A percentile compares a stretch with the other conserved stretches of the same genome.
Conservation (phyloP, 2,113 vertebrate species). For the Phylloscopus whistleri region DNA sequence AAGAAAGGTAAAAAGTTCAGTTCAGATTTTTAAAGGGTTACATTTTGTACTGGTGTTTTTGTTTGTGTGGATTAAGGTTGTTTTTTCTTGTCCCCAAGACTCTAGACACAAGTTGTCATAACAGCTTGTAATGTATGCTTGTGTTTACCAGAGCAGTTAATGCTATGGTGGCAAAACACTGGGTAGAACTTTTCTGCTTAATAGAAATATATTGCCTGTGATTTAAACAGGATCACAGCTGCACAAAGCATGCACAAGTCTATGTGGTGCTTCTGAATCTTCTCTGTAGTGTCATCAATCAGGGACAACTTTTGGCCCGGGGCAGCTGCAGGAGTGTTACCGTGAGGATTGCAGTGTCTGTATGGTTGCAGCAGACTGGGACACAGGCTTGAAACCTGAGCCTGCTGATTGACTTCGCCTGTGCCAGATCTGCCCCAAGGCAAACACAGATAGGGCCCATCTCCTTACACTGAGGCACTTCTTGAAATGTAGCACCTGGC, state of each 20-base stretch:
- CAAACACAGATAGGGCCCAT: neutral
- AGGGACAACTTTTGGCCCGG: neutral
- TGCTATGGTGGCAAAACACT: neutral
- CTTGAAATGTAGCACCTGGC: neutral
- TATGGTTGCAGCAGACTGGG: neutral
- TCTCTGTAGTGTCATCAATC: neutral
- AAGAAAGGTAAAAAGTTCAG: neutral
- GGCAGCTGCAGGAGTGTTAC: neutral
- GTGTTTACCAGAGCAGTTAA: conserved; percentile 6
- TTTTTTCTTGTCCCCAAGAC: neutral
- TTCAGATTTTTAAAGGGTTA: neutral
- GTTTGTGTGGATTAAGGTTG: neutral
- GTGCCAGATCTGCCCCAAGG: neutral
- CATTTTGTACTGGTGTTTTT: neutral
- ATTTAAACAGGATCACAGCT: neutral
- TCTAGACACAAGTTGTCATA: neutral
- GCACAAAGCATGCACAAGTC: neutral
- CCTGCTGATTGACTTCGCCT: neutral
- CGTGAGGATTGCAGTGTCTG: neutral
- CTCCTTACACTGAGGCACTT: neutral
- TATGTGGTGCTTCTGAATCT: neutral
- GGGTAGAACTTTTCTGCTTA: neutral
- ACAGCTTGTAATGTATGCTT: neutral
- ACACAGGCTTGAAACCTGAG: neutral
- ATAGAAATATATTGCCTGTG: neutral